These are phyloP conservation scores for Hemiscyllium ocellatum DNA, from an alignment of 2,113 vertebrate species.

Conservation along the genomic window DNA sequence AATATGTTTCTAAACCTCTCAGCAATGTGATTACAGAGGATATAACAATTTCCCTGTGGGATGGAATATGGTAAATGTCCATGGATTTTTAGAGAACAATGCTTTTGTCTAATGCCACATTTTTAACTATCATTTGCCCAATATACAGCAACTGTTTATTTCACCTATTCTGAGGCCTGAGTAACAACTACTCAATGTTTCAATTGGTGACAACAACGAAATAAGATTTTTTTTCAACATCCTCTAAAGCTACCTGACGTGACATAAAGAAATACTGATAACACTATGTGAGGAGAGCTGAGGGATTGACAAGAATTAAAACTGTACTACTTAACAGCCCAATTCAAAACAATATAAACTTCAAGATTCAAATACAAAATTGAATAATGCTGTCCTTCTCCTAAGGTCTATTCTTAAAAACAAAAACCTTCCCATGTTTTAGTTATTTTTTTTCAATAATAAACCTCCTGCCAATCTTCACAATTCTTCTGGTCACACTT, in stretches of 20 bases:
- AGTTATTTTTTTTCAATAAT: background rate
- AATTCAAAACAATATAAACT: background rate
- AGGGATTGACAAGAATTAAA: slow-evolving; percentile 14
- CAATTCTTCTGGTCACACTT: slow-evolving; percentile 21
- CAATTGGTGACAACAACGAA: background rate
- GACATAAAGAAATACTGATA: background rate
- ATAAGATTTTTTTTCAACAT: background rate
- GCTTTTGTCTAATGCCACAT: background rate
- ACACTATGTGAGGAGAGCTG: background rate
- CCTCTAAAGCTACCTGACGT: background rate
- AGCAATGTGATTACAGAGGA: slow-evolving; percentile 12
- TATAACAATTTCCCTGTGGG: slow-evolving; percentile 21
- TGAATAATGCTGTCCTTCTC: background rate
- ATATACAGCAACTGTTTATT: background rate
- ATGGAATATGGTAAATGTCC: slow-evolving; percentile 14
- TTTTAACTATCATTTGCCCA: background rate
- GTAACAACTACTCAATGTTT: background rate
- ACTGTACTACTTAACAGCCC: slow-evolving; percentile 23
- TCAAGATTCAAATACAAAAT: slow-evolving; percentile 28
- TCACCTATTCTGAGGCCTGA: background rate
- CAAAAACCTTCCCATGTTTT: background rate
- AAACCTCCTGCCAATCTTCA: background rate
- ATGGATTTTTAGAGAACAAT: slow-evolving; percentile 13
- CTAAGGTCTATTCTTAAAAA: background rate
- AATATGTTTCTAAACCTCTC: slow-evolving; percentile 17